Base-by-base conservation (phyloP, 2,888 invertebrate genomes). In the Carabus problematicus region DNA sequence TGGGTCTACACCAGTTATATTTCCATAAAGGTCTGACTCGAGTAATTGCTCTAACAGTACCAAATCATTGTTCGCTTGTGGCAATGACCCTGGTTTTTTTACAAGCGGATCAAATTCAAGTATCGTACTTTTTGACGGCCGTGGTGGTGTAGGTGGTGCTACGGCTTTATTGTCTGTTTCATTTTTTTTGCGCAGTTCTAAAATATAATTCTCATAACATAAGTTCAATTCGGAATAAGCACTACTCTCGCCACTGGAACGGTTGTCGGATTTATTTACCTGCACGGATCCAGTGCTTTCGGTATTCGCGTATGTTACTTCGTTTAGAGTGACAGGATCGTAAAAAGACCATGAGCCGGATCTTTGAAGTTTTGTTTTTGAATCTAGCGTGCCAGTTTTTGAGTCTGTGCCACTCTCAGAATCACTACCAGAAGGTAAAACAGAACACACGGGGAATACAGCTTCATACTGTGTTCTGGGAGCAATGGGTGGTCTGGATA, bases 81-180 rank as follows among this genome's bases (percentile, higher is more conserved):
- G 45, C 76, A 75, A 0, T 80, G 78, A 70, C 79, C 79, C 29
- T 78, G 79, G 74, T 75, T 69, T 75, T 16, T 72, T 76, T 58
- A 72, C 74, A 19, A 88, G 79, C 1, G 90, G 92, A 81, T 92
- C 92, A 82, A 92, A 92, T 79, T 91, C 90, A 77, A 87, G 84
- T 59, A 92, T 87, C n/a, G 91, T 85, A 76, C 90, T 89, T 74
- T 86, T 83, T 64, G 85, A 84, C 74, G 74, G 76, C 63, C 72
- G 73, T 74, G 71, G 75, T 43, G 39, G 64, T 49, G 73, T 54
- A 71, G 72, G 43, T 72, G 75, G 14, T 81, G 11, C 47, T 12
- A 1, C 3, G 8, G 12, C 47, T 14, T 11, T 45, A 14, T 52
- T 16, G 6, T 69, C 83, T 71, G 11, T 78, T 80, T 83, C 82